Evolutionary conservation across 2,797 vertebrate species (phyloP), one percentile per base, ranked within the genome.

Genomic region (Neoniphon sammara): DNA sequence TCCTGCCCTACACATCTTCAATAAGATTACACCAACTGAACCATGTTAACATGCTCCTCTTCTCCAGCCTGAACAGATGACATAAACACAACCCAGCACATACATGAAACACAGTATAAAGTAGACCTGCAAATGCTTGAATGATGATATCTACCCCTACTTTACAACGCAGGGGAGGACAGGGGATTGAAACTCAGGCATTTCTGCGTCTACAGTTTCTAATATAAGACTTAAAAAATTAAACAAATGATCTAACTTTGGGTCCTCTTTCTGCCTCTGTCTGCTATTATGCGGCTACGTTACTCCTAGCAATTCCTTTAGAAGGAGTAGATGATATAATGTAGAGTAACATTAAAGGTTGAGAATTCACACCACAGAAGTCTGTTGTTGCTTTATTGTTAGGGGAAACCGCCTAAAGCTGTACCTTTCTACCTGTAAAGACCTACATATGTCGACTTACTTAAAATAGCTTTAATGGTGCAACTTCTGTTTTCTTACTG

Each of bases 1-100:
- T 57, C 74, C 75, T 73, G 31, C 57, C 72, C 50, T 64, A 63
- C 76, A 88, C 80, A 77, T 80, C 77, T 73, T 77, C 71, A 52
- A 17, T 54, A 50, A 8, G 54, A 85, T 83, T 84, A 81, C 74
- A 76, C 58, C 49, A 74, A 70, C 52, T 75, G 70, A 84, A 64
- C 75, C 77, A 18, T 85, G 82, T 79, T 77, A 82, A 73, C 77
- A 72, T 59, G 39, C 59, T 59, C 44, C 66, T 75, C 68, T 61
- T 78, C 58, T 69, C 42, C 73, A 85, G 74, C 66, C 77, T 78
- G 87, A 91, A 90, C 90, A 89, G 49, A 89, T 83, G 85, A 89
- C 85, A 84, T 55, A 82, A 69, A 71, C 75, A 62, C 60, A 58
- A 61, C 44, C 56, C 25, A 52, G 46, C 78, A 75, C 72, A 72